phyloP scores from a whole-genome alignment of 2,113 vertebrate species.

The Geococcyx californianus region DNA sequence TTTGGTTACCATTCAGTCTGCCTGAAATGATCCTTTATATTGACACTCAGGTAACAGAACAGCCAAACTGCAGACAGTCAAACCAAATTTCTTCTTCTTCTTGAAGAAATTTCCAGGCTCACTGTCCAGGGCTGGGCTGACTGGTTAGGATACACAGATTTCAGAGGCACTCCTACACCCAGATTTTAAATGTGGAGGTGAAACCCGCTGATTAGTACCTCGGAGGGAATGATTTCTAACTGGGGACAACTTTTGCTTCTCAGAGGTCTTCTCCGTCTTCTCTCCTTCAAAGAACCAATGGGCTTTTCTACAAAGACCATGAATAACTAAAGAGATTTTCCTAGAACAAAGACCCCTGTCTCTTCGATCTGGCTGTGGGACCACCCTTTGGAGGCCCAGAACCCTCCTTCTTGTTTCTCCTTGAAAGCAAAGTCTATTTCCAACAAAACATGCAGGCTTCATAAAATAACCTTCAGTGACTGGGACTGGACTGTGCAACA shows the following conservation, averaged over 20 bases:
- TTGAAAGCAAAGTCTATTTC: background rate
- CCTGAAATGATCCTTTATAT: background rate
- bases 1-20: background rate
- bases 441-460: background rate
- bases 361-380: background rate
- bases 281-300: background rate
- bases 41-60: background rate
- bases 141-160: background rate
- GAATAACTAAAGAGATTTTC: background rate
- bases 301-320: background rate
- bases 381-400: background rate
- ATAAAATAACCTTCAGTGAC: background rate
- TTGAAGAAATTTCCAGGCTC: background rate
- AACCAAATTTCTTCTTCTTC: background rate
- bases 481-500: background rate
- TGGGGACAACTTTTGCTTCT: background rate
- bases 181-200: background rate
- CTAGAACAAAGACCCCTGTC: background rate
- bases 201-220: background rate
- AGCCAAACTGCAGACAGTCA: background rate
- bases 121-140: background rate
- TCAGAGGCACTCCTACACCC: background rate
- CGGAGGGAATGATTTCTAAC: background rate
- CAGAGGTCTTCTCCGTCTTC: background rate
- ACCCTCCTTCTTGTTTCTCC: background rate